phyloP scores from a whole-genome alignment of 2,797 vertebrate genomes.

The Thaleichthys pacificus region DNA sequence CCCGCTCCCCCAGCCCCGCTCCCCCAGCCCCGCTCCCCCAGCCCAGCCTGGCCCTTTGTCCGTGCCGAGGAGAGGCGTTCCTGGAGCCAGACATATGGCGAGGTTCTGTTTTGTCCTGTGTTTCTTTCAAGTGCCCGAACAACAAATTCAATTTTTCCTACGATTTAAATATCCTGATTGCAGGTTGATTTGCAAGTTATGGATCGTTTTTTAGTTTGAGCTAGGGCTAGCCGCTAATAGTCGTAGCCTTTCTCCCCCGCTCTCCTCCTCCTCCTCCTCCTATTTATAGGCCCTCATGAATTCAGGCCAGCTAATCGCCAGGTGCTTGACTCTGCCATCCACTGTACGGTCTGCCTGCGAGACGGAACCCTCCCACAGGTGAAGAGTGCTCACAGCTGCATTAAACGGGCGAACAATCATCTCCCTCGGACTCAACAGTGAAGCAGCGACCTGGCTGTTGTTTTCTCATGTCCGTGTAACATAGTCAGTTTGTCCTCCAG shows the following conservation, averaged over 20 bases:
- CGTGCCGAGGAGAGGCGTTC: background rate
- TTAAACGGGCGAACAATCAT: constrained; percentile 27
- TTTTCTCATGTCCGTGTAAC: constrained; percentile 38
- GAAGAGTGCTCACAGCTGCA: background rate
- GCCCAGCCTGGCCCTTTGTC: no score
- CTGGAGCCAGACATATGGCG: background rate
- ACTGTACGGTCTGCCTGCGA: constrained; percentile 29
- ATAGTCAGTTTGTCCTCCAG: constrained; percentile 25
- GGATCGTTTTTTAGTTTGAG: no score
- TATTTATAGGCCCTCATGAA: constrained; percentile 39
- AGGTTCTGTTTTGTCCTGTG: background rate
- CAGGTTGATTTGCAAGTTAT: no score
- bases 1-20: no score
- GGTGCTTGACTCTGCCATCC: constrained; percentile 12
- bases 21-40: no score
- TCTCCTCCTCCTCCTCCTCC: background rate
- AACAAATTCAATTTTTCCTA: background rate
- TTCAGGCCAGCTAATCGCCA: constrained; percentile 28
- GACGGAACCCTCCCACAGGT: constrained; percentile 15
- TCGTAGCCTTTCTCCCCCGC: background rate
- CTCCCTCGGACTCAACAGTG: no score
- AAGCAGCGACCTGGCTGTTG: background rate
- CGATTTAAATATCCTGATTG: background rate
- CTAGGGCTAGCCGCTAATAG: background rate
- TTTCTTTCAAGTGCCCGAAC: background rate